Evolutionary conservation across 2,888 invertebrate genomes (phyloP).

Genomic region (Noctuana brunneofusca): DNA sequence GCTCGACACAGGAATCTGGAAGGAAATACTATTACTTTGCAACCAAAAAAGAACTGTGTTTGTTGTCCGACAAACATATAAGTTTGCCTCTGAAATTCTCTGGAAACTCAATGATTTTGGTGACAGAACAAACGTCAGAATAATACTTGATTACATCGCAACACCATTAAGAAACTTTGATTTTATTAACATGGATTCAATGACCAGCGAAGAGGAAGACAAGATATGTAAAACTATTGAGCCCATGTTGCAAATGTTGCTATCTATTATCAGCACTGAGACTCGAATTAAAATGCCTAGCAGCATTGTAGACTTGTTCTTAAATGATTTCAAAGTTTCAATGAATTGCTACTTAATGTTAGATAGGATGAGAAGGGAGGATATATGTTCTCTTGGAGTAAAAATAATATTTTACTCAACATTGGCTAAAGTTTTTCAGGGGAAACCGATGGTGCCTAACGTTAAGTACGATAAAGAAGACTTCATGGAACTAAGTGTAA

Average conservation of each 20-base stretch:
- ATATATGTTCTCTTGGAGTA: conserved; percentile 69
- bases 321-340: conserved; percentile 62
- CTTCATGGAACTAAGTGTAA: conserved; percentile 59
- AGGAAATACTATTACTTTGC: conserved; percentile 84
- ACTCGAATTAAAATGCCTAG: conserved; percentile 66
- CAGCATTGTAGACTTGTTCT: conserved; percentile 53
- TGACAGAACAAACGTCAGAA: conserved; percentile 65
- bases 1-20: conserved; percentile 84
- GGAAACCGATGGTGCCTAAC: conserved; percentile 57
- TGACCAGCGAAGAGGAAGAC: conserved; percentile 77
- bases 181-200: conserved; percentile 73
- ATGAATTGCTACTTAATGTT: conserved; percentile 62
- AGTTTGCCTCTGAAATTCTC: conserved; percentile 84
- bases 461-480: conserved; percentile 60
- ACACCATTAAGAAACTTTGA: conserved; percentile 83
- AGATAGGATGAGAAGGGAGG: conserved; percentile 69
- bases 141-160: conserved; percentile 80
- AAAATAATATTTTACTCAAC: conserved; percentile 74
- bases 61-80: conserved; percentile 85
- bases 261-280: conserved; percentile 78
- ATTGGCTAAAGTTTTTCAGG: conserved; percentile 63
- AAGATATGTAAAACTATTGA: conserved; percentile 77
- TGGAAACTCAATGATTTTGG: conserved; percentile 78
- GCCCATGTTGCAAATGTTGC: conserved; percentile 82
- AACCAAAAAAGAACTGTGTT: conserved; percentile 88